A percentile compares a stretch with the other conserved stretches of the same genome.
These are phyloP conservation scores for Ctenicera cuprea DNA, from an alignment of 2,888 invertebrate genomes.

Conservation along the genomic window DNA sequence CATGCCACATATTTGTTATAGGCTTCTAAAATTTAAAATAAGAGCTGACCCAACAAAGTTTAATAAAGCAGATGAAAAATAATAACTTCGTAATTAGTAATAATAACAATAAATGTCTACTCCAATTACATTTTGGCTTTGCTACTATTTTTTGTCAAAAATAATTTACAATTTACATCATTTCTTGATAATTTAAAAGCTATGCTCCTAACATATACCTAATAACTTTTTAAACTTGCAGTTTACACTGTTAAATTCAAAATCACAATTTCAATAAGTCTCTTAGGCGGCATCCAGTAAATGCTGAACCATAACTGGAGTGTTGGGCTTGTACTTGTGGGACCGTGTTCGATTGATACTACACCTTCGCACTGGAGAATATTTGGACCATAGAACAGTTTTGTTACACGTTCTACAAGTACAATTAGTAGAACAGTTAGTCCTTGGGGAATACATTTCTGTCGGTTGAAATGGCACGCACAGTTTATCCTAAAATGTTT, in stretches of 20 bases:
- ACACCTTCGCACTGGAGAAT: constrained; percentile 55
- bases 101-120: constrained; percentile 9
- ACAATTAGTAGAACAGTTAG: constrained; percentile 41
- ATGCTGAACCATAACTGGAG: constrained; percentile 67
- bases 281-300: constrained; percentile 65
- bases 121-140: constrained; percentile 22
- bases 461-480: constrained; percentile 52
- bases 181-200: constrained; percentile 39
- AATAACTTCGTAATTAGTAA: background rate
- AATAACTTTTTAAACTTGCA: constrained; percentile 25
- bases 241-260: constrained; percentile 42
- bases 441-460: constrained; percentile 22
- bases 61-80: constrained; percentile 10
- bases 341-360: constrained; percentile 60
- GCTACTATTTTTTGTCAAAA: constrained; percentile 47
- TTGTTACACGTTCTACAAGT: constrained; percentile 48
- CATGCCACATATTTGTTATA: background rate
- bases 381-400: constrained; percentile 56
- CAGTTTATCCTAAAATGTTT: constrained; percentile 56
- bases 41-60: constrained; percentile 15
- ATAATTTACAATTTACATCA: constrained; percentile 49
- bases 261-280: constrained; percentile 50
- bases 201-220: constrained; percentile 44
- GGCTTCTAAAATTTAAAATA: background rate
- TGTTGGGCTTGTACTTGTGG: constrained; percentile 57